phyloP scores from a whole-genome alignment of 1,140 invertebrate species.

The Ceratina australensis region DNA sequence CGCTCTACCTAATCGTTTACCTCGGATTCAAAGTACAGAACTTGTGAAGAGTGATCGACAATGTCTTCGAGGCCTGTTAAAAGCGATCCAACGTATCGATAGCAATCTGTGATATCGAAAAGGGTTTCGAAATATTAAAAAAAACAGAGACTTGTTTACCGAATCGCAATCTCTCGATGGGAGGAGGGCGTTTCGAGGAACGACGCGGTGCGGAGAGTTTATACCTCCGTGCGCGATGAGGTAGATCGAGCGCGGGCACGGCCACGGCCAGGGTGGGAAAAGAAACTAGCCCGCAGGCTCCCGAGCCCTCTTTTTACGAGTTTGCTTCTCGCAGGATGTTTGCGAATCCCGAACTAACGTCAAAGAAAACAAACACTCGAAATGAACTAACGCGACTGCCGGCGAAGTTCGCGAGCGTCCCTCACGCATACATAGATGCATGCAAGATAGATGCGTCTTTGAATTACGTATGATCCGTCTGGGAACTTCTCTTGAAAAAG shows the following conservation, averaged over 20 bases:
- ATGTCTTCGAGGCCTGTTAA: neutral
- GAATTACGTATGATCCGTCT: slow-evolving; percentile 44
- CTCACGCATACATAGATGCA: slow-evolving; percentile 25
- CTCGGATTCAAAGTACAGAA: neutral
- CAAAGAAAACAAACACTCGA: slow-evolving; percentile 50
- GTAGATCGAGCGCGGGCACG: slow-evolving; percentile 24
- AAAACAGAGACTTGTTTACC: neutral
- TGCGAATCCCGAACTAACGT: slow-evolving; percentile 37
- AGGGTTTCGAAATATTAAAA: neutral
- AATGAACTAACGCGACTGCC: slow-evolving; percentile 41
- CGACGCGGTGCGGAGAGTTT: no score
- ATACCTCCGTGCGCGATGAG: no score
- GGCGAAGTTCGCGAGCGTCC: slow-evolving; percentile 18
- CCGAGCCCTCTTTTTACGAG: slow-evolving; percentile 40
- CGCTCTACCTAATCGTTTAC: neutral
- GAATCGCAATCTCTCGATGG: neutral
- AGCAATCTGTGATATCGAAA: neutral
- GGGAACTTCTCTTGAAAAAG: slow-evolving; percentile 11
- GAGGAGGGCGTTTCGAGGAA: slow-evolving; percentile 13
- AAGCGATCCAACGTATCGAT: neutral
- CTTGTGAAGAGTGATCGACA: neutral
- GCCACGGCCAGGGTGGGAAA: neutral
- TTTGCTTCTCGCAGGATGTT: slow-evolving; percentile 44
- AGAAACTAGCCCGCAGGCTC: slow-evolving; percentile 34
- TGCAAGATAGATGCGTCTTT: slow-evolving; percentile 31